Evolutionary conservation across 2,888 invertebrate species (phyloP), one percentile per base, ranked within the genome.

Genomic region (Pterostichus niger): DNA sequence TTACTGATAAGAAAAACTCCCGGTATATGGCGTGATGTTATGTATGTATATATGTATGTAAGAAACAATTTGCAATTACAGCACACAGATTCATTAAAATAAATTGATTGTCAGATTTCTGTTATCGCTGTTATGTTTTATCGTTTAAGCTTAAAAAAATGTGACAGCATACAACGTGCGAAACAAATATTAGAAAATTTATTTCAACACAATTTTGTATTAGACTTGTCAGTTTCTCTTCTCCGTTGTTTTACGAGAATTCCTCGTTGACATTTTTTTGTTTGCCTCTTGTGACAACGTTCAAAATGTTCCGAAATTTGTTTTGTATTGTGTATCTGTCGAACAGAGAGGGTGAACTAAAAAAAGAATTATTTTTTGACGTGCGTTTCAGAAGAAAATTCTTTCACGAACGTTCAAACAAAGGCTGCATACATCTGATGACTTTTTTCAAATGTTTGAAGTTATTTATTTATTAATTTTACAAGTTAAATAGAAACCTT

Each of bases 111-210:
- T 24, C 24, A 24, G 24, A 24, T 24, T 24, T 24, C 1, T 2
- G 3, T 24, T 3, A 24, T 24, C 24, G 24, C 24, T 3, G 24
- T 24, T 24, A 24, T 24, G 1, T 24, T 24, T 24, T 24, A 24
- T 24, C 24, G 24, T 24, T 24, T 24, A 40, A 40, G 40, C 40
- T 40, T 40, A 40, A 40, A 40, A 40, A 40, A 59, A 59, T 9
- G 24, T 59, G 59, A 24, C 59, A 59, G 17, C 24, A 6, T 24
- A 15, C 24, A 3, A 1, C 6, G 17, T 24, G 24, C 59, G 31
- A 59, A 59, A 59, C 59, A 59, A 59, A 59, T 59, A 59, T 56
- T 17, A 56, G 0, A 11, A 31, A 59, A 59, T 24, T 40, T 40
- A 2, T 59, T 59, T 59, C 11, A 2, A 10, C 59, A 24, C 59